Conservation (phyloP, 2,797 vertebrate genomes). For the Coracias cyanogaster region DNA sequence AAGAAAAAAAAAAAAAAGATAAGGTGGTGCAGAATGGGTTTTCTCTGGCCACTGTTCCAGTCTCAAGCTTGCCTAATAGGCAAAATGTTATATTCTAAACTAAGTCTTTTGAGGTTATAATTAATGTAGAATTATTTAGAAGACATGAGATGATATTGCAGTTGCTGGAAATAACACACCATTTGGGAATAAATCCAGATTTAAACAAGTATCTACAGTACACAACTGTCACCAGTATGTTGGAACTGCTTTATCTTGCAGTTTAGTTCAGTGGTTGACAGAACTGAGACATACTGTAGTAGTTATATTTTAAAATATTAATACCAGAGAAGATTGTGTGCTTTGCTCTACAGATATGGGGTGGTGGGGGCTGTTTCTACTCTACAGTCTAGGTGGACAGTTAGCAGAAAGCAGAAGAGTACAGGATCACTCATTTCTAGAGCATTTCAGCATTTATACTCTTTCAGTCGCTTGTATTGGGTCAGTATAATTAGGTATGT, state of each 20-base stretch:
- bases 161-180: neutral
- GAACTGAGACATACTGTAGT: neutral
- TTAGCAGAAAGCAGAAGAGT: neutral
- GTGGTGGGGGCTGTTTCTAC: neutral
- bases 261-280: neutral
- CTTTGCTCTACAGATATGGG: neutral
- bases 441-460: neutral
- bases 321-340: neutral
- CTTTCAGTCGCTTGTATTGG: neutral
- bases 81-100: neutral
- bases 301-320: conserved; percentile 43
- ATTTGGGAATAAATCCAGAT: neutral
- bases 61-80: neutral
- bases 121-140: neutral
- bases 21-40: neutral
- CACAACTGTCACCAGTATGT: neutral
- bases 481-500: neutral
- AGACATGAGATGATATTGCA: neutral
- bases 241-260: neutral
- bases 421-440: neutral
- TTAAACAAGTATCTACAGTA: neutral
- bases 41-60: neutral
- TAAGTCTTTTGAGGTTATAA: neutral
- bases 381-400: neutral
- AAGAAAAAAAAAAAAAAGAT: neutral